Evolutionary conservation across 1,140 invertebrate species (phyloP).

Genomic region (Cyphomyrmex costatus): DNA sequence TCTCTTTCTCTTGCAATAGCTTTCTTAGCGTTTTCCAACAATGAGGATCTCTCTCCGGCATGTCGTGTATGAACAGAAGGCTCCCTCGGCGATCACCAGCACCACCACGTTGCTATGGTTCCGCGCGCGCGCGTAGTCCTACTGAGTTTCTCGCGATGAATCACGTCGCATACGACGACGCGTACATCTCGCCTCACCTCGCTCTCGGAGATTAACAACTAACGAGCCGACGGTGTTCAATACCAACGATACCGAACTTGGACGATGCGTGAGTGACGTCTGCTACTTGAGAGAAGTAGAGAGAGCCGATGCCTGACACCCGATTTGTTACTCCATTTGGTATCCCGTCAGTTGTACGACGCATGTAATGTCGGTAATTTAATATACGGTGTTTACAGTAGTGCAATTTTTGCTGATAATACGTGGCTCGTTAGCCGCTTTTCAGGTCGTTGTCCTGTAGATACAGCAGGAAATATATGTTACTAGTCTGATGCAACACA

Average conservation of each 20-base stretch:
- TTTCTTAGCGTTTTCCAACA: constrained; percentile 73
- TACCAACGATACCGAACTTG: constrained; percentile 47
- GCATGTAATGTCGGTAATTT: constrained; percentile 57
- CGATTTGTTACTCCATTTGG: constrained; percentile 56
- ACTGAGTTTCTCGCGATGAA: constrained; percentile 72
- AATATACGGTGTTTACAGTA: constrained; percentile 56
- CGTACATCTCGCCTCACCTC: neutral
- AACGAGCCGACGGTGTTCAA: constrained; percentile 49
- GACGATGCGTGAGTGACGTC: constrained; percentile 56
- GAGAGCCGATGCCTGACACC: constrained; percentile 53
- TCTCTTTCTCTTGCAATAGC: constrained; percentile 45
- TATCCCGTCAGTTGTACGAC: constrained; percentile 48
- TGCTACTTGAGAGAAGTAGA: constrained; percentile 51
- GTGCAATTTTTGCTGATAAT: constrained; percentile 57
- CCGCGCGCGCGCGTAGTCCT: constrained; percentile 68
- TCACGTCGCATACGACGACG: constrained; percentile 61
- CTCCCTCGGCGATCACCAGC: neutral
- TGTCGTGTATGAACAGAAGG: neutral
- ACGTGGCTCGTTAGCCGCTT: constrained; percentile 46
- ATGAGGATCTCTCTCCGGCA: constrained; percentile 59
- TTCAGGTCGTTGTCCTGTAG: constrained; percentile 39
- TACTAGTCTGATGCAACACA: constrained; percentile 13
- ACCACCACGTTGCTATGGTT: constrained; percentile 33
- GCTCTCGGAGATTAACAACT: constrained; percentile 42
- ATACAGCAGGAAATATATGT: constrained; percentile 37